Evolutionary conservation across 92 coral and sea anemone genomes (phyloP), one percentile per base, ranked within the genome.

Genomic region (Zoanthus gigantus): DNA sequence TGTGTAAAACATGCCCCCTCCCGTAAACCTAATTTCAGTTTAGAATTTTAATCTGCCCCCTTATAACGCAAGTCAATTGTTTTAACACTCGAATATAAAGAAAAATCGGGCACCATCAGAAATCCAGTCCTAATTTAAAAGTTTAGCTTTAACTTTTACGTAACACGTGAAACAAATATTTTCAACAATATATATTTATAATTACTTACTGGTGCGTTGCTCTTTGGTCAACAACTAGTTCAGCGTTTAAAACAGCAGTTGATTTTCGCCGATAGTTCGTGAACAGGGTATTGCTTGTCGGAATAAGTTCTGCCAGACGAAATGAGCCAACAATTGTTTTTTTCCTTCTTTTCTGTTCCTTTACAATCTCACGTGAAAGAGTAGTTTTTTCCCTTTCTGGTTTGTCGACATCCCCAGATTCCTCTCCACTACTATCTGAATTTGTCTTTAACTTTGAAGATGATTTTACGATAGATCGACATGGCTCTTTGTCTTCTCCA

Each of bases 161-260:
- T 23, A 63, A 5, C n/a, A 63, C 29, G 28, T 7, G 30, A 17
- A 5, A 17, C 17, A 17, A 63, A 17, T 63, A 17, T 17, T 23
- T 23, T 23, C 9, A 34, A 29, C 6, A 69, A 12, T 76, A 57
- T 23, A 79, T 23, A 79, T 28, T 1, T 44, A 60, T 23, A 79
- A 13, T 1, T 7, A 96, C 99, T 94, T 84, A 97, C 99, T 97
- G 99, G 81, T 97, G 89, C 42, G 91, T 91, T 14, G 99, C 99
- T 80, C 90, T 94, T 1, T 89, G 66, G 65, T 94, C 93, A 0
- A 97, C 91, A 17, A 97, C 96, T 29, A 91, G 80, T 74, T 95
- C 93, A 3, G 94, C 93, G 1, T 93, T 93, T 67, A 97, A 87
- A n/a, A 88, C 32, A 72, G 86, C 87, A 45, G 95, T 88, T 12